Base-by-base conservation (phyloP, 2,797 vertebrate genomes). In the Epinephelus malabaricus region DNA sequence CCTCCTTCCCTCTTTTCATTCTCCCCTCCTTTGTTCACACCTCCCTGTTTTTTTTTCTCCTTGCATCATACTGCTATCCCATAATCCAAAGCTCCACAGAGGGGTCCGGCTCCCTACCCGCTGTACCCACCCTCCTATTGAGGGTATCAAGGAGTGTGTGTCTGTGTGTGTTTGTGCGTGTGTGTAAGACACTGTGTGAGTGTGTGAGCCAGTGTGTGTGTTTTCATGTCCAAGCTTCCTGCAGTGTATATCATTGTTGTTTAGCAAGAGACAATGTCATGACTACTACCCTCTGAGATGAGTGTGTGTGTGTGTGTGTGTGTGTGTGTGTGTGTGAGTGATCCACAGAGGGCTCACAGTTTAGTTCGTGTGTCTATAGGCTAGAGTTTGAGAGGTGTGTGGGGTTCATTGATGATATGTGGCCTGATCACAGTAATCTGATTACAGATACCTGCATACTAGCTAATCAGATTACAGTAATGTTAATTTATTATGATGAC, bases 81-180 rank as follows among this genome's bases (percentile, higher is more conserved):
- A 88, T 88, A 85, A 90, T 94, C 82, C 79, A 82, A 81, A 81
- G 72, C 84, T 89, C 78, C 76, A 82, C 78, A 69, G 76, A 84
- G 81, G 88, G 82, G 82, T 68, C 61, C 62, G 10, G 63, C 78
- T 81, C 86, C 85, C 81, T 83, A 65, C 81, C 66, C 78, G 43
- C 69, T 69, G 30, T 65, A 83, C 69, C 68, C 78, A 61, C 78
- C 78, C 87, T 88, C 86, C 85, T 68, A 88, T 73, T 58, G 88
- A 73, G 74, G 69, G 30, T 77, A 79, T 88, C 67, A 82, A 82
- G 71, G 56, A 82, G 74, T 82, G 69, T 73, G 63, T 79, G 50
- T 81, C 55, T 74, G 69, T 70, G 47, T 68, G 50, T 68, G 54
- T 71, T 69, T 78, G 73, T 45, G 30, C 34, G 64, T 45, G 54